Evolutionary conservation across 2,797 vertebrate genomes (phyloP).

Genomic region (Eulemur rubriventer): DNA sequence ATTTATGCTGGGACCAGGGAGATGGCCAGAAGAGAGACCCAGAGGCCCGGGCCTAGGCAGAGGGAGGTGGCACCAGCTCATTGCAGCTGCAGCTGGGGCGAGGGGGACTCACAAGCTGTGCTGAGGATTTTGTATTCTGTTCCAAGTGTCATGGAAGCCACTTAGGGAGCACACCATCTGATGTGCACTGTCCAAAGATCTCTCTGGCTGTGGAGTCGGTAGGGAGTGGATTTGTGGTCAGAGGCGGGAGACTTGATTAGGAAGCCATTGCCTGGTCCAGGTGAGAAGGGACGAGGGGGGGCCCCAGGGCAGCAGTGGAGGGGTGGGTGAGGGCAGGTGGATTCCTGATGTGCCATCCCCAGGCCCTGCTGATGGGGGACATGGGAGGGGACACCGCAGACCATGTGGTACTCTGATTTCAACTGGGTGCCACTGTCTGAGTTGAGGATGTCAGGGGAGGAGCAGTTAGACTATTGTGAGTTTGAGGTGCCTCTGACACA

Average conservation of each 20-base stretch:
- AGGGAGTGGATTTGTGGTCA: no score
- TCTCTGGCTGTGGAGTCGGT: background rate
- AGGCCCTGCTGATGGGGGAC: background rate
- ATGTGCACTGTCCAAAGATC: background rate
- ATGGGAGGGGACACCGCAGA: fast-evolving
- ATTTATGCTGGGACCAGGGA: background rate
- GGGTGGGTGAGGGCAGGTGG: background rate
- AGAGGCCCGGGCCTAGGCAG: background rate
- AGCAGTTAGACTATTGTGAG: background rate
- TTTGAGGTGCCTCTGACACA: background rate
- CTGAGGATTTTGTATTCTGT: background rate
- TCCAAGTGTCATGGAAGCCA: background rate
- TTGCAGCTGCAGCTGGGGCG: background rate
- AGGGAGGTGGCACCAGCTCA: background rate
- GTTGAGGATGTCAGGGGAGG: background rate
- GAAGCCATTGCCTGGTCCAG: background rate
- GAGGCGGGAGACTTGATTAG: background rate
- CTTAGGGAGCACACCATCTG: background rate
- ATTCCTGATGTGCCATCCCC: background rate
- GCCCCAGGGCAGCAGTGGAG: no score
- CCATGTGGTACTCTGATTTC: background rate
- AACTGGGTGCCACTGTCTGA: background rate
- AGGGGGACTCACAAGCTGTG: background rate
- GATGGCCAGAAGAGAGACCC: no score
- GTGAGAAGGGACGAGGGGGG: background rate